Evolutionary conservation across 2,888 invertebrate genomes (phyloP), one percentile per base, ranked within the genome.

Genomic region (Allophyes oxyacanthae): DNA sequence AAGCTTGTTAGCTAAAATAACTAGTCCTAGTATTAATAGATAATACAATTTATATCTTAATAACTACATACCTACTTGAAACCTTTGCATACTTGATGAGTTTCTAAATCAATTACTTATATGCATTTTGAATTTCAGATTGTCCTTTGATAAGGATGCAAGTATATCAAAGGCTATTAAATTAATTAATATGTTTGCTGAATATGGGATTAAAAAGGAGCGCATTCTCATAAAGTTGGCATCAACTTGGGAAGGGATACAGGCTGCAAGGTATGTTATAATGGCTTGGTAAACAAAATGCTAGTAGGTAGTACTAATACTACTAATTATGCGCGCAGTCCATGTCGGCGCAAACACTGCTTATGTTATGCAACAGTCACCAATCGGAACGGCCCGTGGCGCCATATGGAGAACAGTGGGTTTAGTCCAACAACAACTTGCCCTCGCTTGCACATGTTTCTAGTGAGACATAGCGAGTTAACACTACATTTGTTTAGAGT

Each of bases 201-300:
- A 98, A 61, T 95, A 96, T 81, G 99, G 99, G 5, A 97, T 99
- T 51, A 94, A 95, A 62, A 99, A 98, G 85, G 98, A 99, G 11
- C 95, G 99, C 52, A 96, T 99, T 85, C 95, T 99, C 14, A 99
- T 99, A 72, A 99, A 99, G 91, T 94, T 99, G 70, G 99, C 99
- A 0, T 98, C 99, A 0, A 99, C 99, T 0, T 99, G 99, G 99
- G 99, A 99, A 94, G 99, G 99, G 26, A 99, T 99, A 69, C 98
- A 99, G 94, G 99, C 99, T 30, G 99, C 99, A 15, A 97, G 96
- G 98, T 98, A 94, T 93, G 94, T 64, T 0, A 15, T 3, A 37
- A n/a, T n/a, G n/a, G n/a, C n/a, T n/a, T n/a, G n/a, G n/a, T n/a
- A n/a, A n/a, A n/a, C n/a, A n/a, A n/a, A n/a, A n/a, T n/a, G n/a